Base-by-base conservation (phyloP, 1,140 invertebrate species). In the Cydia fagiglandana region DNA sequence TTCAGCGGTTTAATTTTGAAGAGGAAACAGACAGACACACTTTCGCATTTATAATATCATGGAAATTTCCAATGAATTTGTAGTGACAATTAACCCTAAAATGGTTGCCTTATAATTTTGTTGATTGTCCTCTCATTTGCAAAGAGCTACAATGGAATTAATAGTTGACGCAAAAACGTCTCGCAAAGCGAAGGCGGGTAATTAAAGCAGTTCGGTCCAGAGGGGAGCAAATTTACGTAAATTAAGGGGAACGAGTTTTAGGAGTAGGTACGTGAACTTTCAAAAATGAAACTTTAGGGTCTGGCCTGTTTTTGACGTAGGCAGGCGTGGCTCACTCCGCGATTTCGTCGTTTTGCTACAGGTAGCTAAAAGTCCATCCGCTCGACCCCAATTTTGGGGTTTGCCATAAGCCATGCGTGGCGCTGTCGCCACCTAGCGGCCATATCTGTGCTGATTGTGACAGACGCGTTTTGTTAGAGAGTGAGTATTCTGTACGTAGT, bases 131-230 rank as follows among this genome's bases (percentile, higher is more conserved):
- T 9, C 17, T 45, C 4, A 41, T 70, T 70, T 70, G 66, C 34
- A n/a, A 10, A 70, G 30, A 70, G 66, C 17, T 41, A 17, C 66
- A 70, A 38, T 70, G 20, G 34, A 70, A 45, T 45, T 70, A 70
- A 70, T 70, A 70, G 66, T 70, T 70, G 20, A 17, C 15, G 30
- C 66, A 70, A 70, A 70, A 70, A 70, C 34, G 30, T 70, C 64
- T 70, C 30, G 66, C 34, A 41, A 38, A 41, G 30, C 30, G 66
- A 41, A n/a, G 34, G 2, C 12, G 66, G 66, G 66, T 41, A 70
- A 70, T 70, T 70, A 68, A 30, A 24, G 64, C 28, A 68, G n/a
- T 38, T 68, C 64, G 64, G 64, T 68, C 64, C 28, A 17, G 34
- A 66, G 28, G 64, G 64, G 64, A 66, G 66, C 12, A 38, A 41